Base-by-base conservation (phyloP, 2,888 invertebrate genomes). In the Watsonalla cultraria region DNA sequence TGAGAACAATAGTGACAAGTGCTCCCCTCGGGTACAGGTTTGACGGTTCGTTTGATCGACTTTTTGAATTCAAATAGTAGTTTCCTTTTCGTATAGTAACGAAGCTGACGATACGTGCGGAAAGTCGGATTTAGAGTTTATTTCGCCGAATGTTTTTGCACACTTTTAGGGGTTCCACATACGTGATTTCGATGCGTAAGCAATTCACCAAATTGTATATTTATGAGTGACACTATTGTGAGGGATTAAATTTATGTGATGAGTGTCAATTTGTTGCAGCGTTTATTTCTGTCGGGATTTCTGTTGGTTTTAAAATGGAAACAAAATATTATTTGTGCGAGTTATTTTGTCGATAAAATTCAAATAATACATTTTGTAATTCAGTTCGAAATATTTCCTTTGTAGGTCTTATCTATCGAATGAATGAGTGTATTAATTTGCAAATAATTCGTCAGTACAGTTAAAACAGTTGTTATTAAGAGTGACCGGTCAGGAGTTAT, bases 101-200 rank as follows among this genome's bases (percentile, higher is more conserved):
- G 87, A 88, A 86, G 69, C 68, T 70, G 75, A 84, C 85, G 86
- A 86, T 87, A 86, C 90, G 89, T 89, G 89, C 86, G 86, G 82
- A 86, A 86, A 70, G 57, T 9, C 65, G 79, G 72, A 78, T 78
- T 78, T 74, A 67, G 68, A 72, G 72, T 72, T 75, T 74, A 72
- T 76, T 83, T 76, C 68, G 62, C 65, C 70, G 76, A 80, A 78
- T 82, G 79, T 82, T 84, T 80, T 78, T 74, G 70, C 65, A 68
- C 70, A 76, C 80, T 80, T 82, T 80, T 69, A 68, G 79, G 78
- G 81, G 76, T 74, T 74, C 67, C 70, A 76, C 72, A 72, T 78
- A 83, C 85, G 87, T 86, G 87, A 85, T 88, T 86, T 78, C 61
- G 81, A 76, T 78, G 69, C 77, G 77, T 75, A 82, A 83, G 80